These are phyloP conservation scores for Cariama cristata DNA, from an alignment of 2,113 vertebrate species.

Conservation along the genomic window DNA sequence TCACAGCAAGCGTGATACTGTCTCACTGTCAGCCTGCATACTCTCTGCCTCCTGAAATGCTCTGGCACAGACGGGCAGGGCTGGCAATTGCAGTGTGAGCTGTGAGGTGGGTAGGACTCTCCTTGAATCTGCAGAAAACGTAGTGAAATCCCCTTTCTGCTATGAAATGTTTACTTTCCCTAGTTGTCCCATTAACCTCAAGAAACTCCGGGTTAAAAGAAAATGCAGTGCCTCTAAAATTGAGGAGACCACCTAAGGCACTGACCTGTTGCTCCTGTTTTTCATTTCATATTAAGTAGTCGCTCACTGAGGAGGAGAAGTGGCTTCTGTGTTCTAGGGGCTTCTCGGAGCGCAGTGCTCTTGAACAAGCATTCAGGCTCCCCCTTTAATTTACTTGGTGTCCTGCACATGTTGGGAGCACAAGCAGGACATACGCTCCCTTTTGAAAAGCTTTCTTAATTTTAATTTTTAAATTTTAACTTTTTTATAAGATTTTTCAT, in stretches of 20 bases:
- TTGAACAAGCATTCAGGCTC: neutral
- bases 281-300: neutral
- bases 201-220: neutral
- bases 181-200: neutral
- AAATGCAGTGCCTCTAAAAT: neutral
- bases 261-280: neutral
- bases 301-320: neutral
- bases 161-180: neutral
- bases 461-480: too few relatives aligned
- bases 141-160: neutral
- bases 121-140: neutral
- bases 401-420: neutral
- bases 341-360: neutral
- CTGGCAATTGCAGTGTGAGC: neutral
- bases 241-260: neutral
- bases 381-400: fast-evolving
- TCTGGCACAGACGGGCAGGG: neutral
- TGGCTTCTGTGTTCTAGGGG: neutral
- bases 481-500: neutral
- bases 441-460: too few relatives aligned
- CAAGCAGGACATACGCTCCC: fast-evolving
- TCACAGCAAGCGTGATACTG: neutral
- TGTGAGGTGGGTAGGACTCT: neutral
- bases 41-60: constrained; percentile 4
- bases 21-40: constrained; percentile 12